Percentiles rank a stretch among this genome's conserved stretches.
These are phyloP conservation scores for Rhabdornis inornatus DNA, from an alignment of 2,113 vertebrate genomes.

Conservation along the genomic window DNA sequence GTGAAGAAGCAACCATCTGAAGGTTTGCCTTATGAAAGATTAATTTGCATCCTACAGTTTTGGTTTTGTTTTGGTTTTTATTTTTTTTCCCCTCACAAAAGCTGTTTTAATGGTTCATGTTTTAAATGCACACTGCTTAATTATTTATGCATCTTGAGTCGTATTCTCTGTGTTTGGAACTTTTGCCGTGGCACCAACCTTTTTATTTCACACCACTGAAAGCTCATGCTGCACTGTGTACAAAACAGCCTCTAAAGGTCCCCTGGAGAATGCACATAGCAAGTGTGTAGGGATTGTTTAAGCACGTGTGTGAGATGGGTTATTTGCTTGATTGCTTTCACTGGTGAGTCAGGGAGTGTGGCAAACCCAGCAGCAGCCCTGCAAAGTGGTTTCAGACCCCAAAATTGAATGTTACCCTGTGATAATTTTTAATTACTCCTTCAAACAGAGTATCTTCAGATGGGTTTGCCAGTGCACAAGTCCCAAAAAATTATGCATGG, in stretches of 20 bases:
- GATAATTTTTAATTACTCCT: background rate
- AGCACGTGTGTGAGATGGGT: background rate
- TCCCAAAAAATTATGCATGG: background rate
- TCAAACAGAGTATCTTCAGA: background rate
- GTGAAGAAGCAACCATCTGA: background rate
- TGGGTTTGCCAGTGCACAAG: background rate
- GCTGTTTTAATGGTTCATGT: background rate
- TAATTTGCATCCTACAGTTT: slow-evolving; percentile 12
- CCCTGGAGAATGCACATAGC: background rate
- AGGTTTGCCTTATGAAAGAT: slow-evolving; percentile 38
- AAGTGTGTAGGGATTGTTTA: background rate
- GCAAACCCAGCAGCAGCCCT: background rate
- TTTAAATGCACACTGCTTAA: slow-evolving; percentile 29
- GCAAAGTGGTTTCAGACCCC: background rate
- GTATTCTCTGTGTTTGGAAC: background rate
- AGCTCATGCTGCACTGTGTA: background rate
- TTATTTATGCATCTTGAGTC: background rate
- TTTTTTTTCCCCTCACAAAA: background rate
- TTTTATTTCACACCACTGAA: slow-evolving; percentile 23
- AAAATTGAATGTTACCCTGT: background rate
- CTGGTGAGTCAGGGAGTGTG: background rate
- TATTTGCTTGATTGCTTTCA: background rate
- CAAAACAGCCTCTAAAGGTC: background rate
- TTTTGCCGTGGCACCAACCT: background rate
- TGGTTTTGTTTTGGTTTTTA: background rate